phyloP scores from a whole-genome alignment of 2,888 invertebrate species.

The Drosophila kokeensis region DNA sequence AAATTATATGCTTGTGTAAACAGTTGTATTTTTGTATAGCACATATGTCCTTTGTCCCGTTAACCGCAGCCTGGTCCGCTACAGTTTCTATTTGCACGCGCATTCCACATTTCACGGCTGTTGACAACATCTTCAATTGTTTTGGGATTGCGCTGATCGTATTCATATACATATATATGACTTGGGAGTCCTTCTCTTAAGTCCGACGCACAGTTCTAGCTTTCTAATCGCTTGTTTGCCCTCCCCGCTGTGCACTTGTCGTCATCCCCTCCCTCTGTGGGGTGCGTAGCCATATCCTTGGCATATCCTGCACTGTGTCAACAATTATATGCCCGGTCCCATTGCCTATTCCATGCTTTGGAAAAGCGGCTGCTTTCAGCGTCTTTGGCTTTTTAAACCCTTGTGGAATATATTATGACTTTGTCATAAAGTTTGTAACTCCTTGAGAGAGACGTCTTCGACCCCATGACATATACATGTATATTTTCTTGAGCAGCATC shows the following conservation, averaged over 20 bases:
- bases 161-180: slow-evolving; percentile 1
- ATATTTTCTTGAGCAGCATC: not conserved
- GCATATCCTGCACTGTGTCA: slow-evolving; percentile 43
- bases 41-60: slow-evolving; percentile 5
- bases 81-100: slow-evolving; percentile 21
- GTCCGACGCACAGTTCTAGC: slow-evolving; percentile 8
- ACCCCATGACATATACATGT: not conserved
- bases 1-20: slow-evolving; percentile 65
- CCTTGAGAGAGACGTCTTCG: not conserved
- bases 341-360: not conserved
- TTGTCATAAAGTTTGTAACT: not conserved
- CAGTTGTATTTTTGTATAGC: slow-evolving; percentile 35
- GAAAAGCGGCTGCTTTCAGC: slow-evolving; percentile 32
- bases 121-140: slow-evolving; percentile 37
- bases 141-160: slow-evolving; percentile 23
- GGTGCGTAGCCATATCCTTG: slow-evolving; percentile 3
- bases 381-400: slow-evolving; percentile 15
- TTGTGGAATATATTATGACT: not conserved
- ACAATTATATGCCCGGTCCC: slow-evolving; percentile 20
- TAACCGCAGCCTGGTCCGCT: not conserved
- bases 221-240: slow-evolving; percentile 38
- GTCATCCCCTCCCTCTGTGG: not conserved
- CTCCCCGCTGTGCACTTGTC: slow-evolving; percentile 19
- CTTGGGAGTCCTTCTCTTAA: slow-evolving; percentile 1
- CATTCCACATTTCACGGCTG: slow-evolving; percentile 41